phyloP scores from a whole-genome alignment of 2,113 vertebrate genomes.

The Oceanites oceanicus region DNA sequence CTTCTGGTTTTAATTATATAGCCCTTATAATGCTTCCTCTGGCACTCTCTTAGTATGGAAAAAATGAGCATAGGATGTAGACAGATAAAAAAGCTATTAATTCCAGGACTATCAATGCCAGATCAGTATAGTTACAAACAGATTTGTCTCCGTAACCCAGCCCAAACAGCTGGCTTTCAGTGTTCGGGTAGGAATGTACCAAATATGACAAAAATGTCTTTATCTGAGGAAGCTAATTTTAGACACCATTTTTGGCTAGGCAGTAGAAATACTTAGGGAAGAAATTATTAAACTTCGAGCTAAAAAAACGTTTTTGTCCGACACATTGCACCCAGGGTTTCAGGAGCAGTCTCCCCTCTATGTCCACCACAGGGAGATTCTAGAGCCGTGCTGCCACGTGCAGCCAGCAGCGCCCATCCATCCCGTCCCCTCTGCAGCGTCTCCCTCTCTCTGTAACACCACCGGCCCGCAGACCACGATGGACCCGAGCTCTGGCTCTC shows the following conservation, averaged over 20 bases:
- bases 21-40: constrained; percentile 25
- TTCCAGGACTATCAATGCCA: neutral
- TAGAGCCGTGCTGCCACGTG: too few relatives aligned
- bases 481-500: neutral
- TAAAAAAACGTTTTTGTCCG: neutral
- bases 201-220: constrained; percentile 58
- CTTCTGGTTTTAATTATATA: constrained; percentile 54
- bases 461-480: fast-evolving
- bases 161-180: constrained; percentile 31
- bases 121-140: neutral
- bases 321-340: neutral
- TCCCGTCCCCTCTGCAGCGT: neutral
- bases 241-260: neutral
- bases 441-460: neutral
- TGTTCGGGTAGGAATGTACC: neutral
- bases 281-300: neutral
- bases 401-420: fast-evolving
- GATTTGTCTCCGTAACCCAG: neutral
- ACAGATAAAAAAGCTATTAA: constrained; percentile 47
- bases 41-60: constrained; percentile 17
- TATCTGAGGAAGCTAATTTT: constrained; percentile 45
- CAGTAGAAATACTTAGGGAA: neutral
- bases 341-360: fast-evolving
- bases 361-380: neutral
- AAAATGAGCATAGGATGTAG: constrained; percentile 29